Evolutionary conservation across 2,113 vertebrate species (phyloP).

Genomic region (cat (Felis catus)): F.catus_Fca126_mat1.0 CM031419.1:21145001-21145500

Average conservation of each 20-base stretch:
- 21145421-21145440: not conserved
- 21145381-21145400: not conserved
- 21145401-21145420: not conserved
- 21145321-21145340: not conserved
- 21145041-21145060: not conserved
- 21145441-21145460: not conserved
- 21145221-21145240: no score
- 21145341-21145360: not conserved
- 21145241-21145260: no score
- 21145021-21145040: not conserved
- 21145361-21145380: not conserved
- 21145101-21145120: no score
- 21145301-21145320: no score
- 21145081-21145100: not conserved
- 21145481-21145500: not conserved
- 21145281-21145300: no score
- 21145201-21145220: no score
- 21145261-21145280: no score
- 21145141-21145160: no score
- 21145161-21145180: no score
- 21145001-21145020: slow-evolving; percentile 23
- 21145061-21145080: not conserved
- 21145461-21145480: not conserved
- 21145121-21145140: no score
- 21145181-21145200: no score